Evolutionary conservation across 2,888 invertebrate species (phyloP).

Genomic region (Erebia palarica): DNA sequence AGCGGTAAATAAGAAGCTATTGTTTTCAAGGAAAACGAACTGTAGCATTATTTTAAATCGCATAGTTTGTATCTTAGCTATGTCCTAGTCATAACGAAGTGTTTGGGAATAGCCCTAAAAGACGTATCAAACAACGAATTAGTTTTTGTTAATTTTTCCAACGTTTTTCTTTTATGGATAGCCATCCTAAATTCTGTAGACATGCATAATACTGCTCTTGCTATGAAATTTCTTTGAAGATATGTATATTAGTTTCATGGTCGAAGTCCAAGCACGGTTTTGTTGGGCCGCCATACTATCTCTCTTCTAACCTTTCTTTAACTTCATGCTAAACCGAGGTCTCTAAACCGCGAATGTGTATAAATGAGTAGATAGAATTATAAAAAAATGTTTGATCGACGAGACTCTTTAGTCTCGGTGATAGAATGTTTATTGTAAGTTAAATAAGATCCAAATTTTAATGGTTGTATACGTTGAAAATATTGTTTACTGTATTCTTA

Average conservation of each 20-base stretch:
- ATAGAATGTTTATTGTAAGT: conserved; percentile 5
- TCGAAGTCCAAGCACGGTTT: conserved; percentile 5
- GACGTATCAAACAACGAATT: too few species aligned
- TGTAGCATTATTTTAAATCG: not conserved
- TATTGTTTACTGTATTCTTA: not conserved
- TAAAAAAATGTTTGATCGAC: conserved; percentile 4
- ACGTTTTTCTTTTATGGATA: not conserved
- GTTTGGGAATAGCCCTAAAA: too few species aligned
- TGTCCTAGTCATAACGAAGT: not conserved
- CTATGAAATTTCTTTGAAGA: not conserved
- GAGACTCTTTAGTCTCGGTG: conserved; percentile 15
- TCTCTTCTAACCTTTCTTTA: conserved; percentile 14
- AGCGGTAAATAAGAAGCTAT: conserved; percentile 1
- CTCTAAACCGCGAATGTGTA: conserved; percentile 24
- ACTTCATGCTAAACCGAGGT: conserved; percentile 15
- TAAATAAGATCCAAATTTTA: conserved; percentile 16
- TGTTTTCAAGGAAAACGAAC: conserved; percentile 11
- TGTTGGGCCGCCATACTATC: not conserved
- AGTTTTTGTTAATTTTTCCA: too few species aligned
- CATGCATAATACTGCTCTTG: not conserved
- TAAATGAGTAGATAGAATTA: conserved; percentile 23
- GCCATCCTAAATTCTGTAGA: not conserved
- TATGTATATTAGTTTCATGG: not conserved
- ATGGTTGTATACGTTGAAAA: conserved; percentile 8
- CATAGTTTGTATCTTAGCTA: not conserved